Evolutionary conservation across 2,797 vertebrate species (phyloP).

Genomic region (Threskiornis aethiopicus): DNA sequence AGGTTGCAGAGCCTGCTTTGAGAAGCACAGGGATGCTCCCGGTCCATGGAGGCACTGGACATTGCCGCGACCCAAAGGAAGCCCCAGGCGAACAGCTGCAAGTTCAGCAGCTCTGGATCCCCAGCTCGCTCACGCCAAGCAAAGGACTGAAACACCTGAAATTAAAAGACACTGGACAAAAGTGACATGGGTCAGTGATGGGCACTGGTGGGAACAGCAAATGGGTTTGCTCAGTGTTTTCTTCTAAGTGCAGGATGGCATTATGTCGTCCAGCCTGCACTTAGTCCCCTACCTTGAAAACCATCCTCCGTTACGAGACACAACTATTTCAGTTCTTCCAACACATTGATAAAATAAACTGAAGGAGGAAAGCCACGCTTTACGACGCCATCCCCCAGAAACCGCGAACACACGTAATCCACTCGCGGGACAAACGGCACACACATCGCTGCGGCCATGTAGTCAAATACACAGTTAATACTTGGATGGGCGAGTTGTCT

Average conservation of each 20-base stretch:
- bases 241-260: background rate
- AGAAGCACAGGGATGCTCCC: background rate
- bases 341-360: background rate
- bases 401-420: fast-evolving
- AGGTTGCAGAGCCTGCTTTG: background rate
- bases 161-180: background rate
- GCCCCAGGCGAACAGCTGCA: fast-evolving
- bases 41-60: background rate
- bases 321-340: background rate
- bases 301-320: background rate
- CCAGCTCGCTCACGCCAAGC: background rate
- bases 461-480: background rate
- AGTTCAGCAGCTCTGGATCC: background rate
- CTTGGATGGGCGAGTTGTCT: background rate
- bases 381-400: background rate
- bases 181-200: background rate
- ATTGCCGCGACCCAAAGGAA: fast-evolving
- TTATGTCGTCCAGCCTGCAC: background rate
- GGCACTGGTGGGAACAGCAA: background rate
- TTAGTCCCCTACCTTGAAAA: background rate
- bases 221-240: background rate
- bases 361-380: background rate
- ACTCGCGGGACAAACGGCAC: fast-evolving
- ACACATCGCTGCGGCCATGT: fast-evolving
- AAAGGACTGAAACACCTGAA: background rate